Evolutionary conservation across 2,888 invertebrate genomes (phyloP).

Genomic region (Quadroppia sp.): DNA sequence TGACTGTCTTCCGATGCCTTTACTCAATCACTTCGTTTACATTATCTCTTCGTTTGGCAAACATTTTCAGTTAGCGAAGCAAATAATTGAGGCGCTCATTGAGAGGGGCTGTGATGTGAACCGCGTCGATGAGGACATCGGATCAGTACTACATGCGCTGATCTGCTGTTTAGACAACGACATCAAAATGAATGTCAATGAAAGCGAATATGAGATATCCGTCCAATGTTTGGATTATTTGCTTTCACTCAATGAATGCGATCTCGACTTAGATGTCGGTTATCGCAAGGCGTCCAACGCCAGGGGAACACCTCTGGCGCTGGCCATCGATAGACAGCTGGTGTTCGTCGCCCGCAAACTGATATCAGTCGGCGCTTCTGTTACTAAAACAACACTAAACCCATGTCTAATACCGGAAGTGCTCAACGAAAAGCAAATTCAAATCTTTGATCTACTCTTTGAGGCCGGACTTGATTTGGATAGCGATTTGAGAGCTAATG

Average conservation of each 20-base stretch:
- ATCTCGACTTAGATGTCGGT: slow-evolving; percentile 12
- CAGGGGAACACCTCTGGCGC: slow-evolving; percentile 6
- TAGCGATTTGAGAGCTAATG: background rate
- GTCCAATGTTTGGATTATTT: slow-evolving; percentile 5
- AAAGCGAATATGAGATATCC: background rate
- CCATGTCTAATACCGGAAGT: background rate
- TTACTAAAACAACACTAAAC: background rate
- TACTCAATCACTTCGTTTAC: slow-evolving; percentile 33
- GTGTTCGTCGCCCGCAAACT: background rate
- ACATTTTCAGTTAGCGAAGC: slow-evolving; percentile 21
- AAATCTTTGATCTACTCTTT: slow-evolving; percentile 29
- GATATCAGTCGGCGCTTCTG: slow-evolving; percentile 3
- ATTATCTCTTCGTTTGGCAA: slow-evolving; percentile 22
- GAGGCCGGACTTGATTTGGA: slow-evolving; percentile 10
- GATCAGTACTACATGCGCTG: slow-evolving; percentile 23
- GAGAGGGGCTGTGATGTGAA: slow-evolving; percentile 21
- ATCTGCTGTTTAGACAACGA: slow-evolving; percentile 33
- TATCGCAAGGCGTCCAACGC: background rate
- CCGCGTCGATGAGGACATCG: slow-evolving; percentile 7
- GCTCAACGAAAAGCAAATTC: background rate
- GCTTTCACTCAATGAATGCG: slow-evolving; percentile 16
- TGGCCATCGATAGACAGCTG: background rate
- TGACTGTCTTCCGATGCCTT: slow-evolving; percentile 34
- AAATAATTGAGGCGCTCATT: slow-evolving; percentile 4
- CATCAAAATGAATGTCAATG: background rate